phyloP scores from a whole-genome alignment of 2,888 invertebrate genomes.

The Eupithecia pulchellata region DNA sequence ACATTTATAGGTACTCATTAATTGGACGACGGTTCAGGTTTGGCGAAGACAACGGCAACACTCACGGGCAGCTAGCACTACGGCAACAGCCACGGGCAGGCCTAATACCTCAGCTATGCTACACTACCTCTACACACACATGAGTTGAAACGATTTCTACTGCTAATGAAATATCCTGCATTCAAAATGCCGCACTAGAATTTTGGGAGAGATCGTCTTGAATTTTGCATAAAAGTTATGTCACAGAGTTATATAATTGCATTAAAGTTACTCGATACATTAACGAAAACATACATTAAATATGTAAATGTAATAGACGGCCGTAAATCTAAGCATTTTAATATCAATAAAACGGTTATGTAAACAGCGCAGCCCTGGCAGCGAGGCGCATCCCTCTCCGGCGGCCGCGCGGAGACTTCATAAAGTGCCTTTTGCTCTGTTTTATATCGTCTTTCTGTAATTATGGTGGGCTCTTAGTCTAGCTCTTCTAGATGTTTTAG shows the following conservation, averaged over 20 bases:
- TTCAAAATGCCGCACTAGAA: neutral
- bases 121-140: neutral
- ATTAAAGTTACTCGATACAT: constrained; percentile 33
- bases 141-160: neutral
- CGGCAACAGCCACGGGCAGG: neutral
- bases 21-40: constrained; percentile 62
- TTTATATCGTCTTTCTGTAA: neutral
- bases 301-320: constrained; percentile 42
- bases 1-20: constrained; percentile 62
- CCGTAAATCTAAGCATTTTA: constrained; percentile 39
- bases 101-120: neutral
- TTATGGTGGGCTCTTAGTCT: neutral
- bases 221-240: neutral
- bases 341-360: constrained; percentile 43
- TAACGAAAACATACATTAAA: constrained; percentile 40
- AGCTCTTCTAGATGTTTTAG: too few species aligned
- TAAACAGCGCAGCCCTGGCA: constrained; percentile 40
- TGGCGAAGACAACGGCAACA: constrained; percentile 32
- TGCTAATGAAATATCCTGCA: neutral
- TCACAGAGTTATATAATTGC: constrained; percentile 29
- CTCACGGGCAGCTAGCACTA: neutral
- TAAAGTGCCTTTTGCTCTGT: neutral
- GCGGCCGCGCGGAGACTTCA: neutral
- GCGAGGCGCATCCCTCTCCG: constrained; percentile 7
- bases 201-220: neutral